Percentiles rank a stretch among this genome's conserved stretches.
phyloP scores from a whole-genome alignment of 2,113 vertebrate species.

The Trachemys scripta region DNA sequence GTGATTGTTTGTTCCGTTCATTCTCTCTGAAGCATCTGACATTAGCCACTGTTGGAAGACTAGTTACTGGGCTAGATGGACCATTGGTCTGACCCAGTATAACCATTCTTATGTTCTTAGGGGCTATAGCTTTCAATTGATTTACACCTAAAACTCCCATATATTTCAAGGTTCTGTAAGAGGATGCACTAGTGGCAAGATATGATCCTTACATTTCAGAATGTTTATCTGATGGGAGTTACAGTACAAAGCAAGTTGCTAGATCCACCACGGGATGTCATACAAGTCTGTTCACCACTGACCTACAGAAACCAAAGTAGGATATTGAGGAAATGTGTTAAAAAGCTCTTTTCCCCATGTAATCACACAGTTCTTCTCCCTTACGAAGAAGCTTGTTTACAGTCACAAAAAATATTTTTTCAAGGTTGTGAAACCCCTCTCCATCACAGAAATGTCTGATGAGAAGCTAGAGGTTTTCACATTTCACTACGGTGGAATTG shows the following conservation, averaged over 20 bases:
- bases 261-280: constrained; percentile 9
- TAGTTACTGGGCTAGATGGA: background rate
- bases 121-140: background rate
- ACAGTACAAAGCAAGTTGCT: constrained; percentile 38
- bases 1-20: no score
- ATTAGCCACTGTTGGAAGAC: background rate
- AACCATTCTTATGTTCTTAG: background rate
- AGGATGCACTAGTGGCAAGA: background rate
- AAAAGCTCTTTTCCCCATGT: background rate
- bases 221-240: background rate
- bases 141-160: background rate
- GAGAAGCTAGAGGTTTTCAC: background rate
- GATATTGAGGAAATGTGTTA: constrained; percentile 16
- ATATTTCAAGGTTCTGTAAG: background rate
- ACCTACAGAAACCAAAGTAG: constrained; percentile 22
- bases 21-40: background rate
- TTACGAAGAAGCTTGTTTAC: background rate
- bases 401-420: background rate
- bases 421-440: background rate
- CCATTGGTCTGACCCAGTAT: background rate
- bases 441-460: background rate
- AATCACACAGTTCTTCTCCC: background rate
- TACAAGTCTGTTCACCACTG: constrained; percentile 16
- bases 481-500: background rate
- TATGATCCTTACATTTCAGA: background rate